Evolutionary conservation across 2,113 vertebrate genomes (phyloP), one percentile per base, ranked within the genome.

Genomic region (Nerophis lumbriciformis): DNA sequence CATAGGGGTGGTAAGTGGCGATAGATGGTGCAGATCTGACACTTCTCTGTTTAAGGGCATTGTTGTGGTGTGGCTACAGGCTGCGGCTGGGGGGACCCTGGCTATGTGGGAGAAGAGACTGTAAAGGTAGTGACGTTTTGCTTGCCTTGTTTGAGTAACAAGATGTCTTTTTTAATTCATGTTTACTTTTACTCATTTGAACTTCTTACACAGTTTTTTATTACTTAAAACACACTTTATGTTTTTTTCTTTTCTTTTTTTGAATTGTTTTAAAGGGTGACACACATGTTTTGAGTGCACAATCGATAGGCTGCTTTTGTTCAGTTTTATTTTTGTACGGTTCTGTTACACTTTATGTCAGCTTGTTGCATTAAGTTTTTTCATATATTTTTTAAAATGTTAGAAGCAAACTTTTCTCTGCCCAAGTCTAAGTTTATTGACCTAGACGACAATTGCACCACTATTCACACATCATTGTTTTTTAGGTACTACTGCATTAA

Each of bases 31-130:
- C 78, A 75, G 78, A 84, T 88, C 75, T 86, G 81, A 86, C 77
- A 81, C 87, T 87, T 85, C 66, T 87, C 85, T 88, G 83, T 88
- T 87, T 84, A 87, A 85, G 87, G 80, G 63, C 81, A 76, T 85
- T 85, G 83, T 87, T 88, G 77, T 85, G 84, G 83, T 85, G 87
- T 79, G 83, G 87, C 83, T 85, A 75, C 85, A 83, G 85, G 86
- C 85, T 76, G 70, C 72, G 69, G 79, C 86, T 82, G 82, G 84
- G 82, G 76, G 6, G 64, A 79, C 71, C 78, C 79, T 65, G 82
- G 79, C 83, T 78, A 78, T 86, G 68, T 82, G 73, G 81, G 62
- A 79, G 83, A 83, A 83, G 78, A 87, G 75, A 85, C 82, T 62
- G 83, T 83, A 69, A 81, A 87, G 86, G 86, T 88, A 88, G 86